Percentiles rank a stretch among this genome's conserved stretches.
Conservation (phyloP, 2,797 vertebrate species). For the Pogonophryne albipinna region DNA sequence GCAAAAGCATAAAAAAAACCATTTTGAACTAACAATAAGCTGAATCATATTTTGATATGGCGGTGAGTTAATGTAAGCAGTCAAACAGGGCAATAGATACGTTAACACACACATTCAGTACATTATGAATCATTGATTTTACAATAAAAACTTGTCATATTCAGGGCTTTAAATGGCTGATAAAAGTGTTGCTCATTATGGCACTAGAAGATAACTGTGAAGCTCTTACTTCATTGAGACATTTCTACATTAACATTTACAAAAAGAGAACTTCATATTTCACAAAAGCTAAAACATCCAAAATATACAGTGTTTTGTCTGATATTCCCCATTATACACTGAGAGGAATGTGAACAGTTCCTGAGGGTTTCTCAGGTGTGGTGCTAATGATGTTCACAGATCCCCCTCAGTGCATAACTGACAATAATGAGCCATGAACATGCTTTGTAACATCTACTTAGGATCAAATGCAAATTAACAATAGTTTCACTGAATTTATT, state of each 20-base stretch:
- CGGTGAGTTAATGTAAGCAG: constrained; percentile 19
- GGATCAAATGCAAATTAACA: constrained; percentile 36
- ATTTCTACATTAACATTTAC: constrained; percentile 61
- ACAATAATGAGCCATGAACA: constrained; percentile 13
- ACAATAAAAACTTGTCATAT: background rate
- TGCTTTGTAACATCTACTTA: constrained; percentile 30
- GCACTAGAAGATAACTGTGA: constrained; percentile 32
- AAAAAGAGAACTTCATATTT: constrained; percentile 46
- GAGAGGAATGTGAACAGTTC: constrained; percentile 61
- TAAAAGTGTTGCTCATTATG: background rate
- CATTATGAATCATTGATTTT: constrained; percentile 25
- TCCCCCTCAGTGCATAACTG: constrained; percentile 26
- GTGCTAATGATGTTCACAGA: constrained; percentile 7
- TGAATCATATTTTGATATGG: background rate
- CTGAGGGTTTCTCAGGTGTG: constrained; percentile 13
- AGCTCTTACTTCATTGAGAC: constrained; percentile 34
- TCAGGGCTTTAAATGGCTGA: constrained; percentile 17
- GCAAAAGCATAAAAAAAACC: constrained; percentile 27
- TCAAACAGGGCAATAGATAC: constrained; percentile 32
- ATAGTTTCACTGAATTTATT: constrained; percentile 54
- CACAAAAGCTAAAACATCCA: constrained; percentile 55
- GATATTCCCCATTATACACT: constrained; percentile 36
- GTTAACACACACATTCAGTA: constrained; percentile 27
- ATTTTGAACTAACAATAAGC: constrained; percentile 6
- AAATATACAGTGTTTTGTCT: constrained; percentile 59